phyloP scores from a whole-genome alignment of 2,113 vertebrate species.

The Trematocara marginatum region DNA sequence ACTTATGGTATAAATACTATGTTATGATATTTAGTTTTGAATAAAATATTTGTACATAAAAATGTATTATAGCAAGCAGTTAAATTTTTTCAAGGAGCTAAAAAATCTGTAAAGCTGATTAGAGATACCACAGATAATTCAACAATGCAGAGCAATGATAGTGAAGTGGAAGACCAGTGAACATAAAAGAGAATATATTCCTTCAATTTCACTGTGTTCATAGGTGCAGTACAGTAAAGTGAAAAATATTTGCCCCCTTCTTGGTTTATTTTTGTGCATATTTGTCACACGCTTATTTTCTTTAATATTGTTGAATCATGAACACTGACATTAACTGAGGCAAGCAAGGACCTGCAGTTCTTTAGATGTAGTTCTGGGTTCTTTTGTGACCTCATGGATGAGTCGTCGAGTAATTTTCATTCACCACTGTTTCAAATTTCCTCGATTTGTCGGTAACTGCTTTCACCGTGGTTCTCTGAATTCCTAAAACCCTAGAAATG shows the following conservation, averaged over 20 bases:
- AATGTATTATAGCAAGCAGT: neutral
- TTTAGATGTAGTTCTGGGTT: neutral
- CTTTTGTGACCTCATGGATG: neutral
- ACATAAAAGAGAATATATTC: fast-evolving
- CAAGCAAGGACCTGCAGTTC: neutral
- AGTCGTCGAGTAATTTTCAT: neutral
- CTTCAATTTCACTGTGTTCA: neutral
- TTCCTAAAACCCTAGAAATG: neutral
- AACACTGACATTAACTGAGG: neutral
- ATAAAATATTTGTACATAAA: neutral
- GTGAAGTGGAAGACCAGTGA: neutral
- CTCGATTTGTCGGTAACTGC: neutral
- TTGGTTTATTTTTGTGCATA: neutral
- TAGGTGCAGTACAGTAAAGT: neutral
- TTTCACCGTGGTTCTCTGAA: neutral
- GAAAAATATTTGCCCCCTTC: neutral
- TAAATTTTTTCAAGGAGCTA: fast-evolving
- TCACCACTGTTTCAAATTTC: neutral
- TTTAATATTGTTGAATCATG: neutral
- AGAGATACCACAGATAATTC: neutral
- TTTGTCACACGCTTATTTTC: neutral
- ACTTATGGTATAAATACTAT: neutral
- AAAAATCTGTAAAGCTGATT: neutral
- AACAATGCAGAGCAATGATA: neutral
- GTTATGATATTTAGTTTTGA: neutral